A percentile compares a stretch with the other conserved stretches of the same genome.
Conservation (phyloP, 2,888 invertebrate species). For the Pyralis farinalis region DNA sequence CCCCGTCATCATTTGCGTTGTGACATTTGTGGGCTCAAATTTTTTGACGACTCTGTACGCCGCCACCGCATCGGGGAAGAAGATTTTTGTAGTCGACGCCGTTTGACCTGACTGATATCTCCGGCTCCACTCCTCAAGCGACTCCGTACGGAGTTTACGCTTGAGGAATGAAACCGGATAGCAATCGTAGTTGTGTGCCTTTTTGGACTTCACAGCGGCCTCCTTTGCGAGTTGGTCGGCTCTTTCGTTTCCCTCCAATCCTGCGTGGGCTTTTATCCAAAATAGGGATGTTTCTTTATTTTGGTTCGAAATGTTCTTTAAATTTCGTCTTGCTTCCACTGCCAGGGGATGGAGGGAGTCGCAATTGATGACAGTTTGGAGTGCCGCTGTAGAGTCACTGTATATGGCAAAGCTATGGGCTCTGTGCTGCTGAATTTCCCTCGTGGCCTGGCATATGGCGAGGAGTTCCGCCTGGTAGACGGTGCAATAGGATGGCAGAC, state of each 20-base stretch:
- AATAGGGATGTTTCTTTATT: too few species aligned
- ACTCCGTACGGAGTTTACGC: not conserved
- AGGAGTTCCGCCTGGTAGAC: too few species aligned
- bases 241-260: too few species aligned
- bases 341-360: not conserved
- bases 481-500: too few species aligned
- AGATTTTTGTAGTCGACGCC: conserved; percentile 7
- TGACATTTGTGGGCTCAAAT: not conserved
- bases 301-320: too few species aligned
- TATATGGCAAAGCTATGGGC: too few species aligned
- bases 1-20: not conserved
- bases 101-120: conserved; percentile 6
- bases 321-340: not conserved
- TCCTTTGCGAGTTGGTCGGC: too few species aligned
- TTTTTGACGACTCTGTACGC: not conserved
- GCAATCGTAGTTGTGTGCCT: not conserved
- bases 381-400: not conserved
- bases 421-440: too few species aligned
- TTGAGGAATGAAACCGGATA: not conserved
- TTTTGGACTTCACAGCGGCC: too few species aligned
- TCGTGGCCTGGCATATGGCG: too few species aligned
- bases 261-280: too few species aligned
- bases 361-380: not conserved
- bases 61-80: conserved; percentile 4
- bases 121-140: conserved; percentile 15